Evolutionary conservation across 1,140 invertebrate species (phyloP), one percentile per base, ranked within the genome.

Genomic region (Scaptomyza hsui): DNA sequence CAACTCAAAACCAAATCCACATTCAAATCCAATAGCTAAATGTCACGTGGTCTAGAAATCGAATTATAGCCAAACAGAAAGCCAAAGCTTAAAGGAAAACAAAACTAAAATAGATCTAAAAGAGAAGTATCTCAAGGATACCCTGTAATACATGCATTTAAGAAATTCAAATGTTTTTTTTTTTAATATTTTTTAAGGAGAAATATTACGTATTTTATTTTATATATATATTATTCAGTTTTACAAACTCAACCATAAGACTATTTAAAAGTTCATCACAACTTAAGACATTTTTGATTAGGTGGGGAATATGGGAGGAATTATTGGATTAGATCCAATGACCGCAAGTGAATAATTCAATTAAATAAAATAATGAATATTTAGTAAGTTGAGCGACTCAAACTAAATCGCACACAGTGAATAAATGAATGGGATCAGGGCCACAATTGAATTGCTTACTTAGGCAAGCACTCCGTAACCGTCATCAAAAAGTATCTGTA

Each of bases 351-450:
- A 83, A 83, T 83, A 83, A 83, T 83, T 83, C 79, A 78, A 83
- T 85, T 83, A 79, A 76, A 79, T 67, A 60, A 85, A 79, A 79
- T 85, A 85, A 83, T 83, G 80, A 83, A 85, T 83, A 79, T 82
- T 82, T 82, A 82, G 72, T 62, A 52, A 55, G 21, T 7, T 37
- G 39, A 57, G 49, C 59, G 39, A 64, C 35, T 68, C 56, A 26
- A n/a, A n/a, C n/a, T 44, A 61, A 53, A 75, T 75, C 53, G 71
- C 51, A n/a, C n/a, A n/a, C n/a, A n/a, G n/a, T 32, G 60, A 45
- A 56, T 29, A 29, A 29, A 29, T 6, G n/a, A n/a, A n/a, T 5
- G 26, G 16, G 10, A 10, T 44, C 42, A 24, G 45, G n/a, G 45
- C 45, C 32, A 35, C 12, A 35, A 35, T 4, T 7, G 13, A 10